Conservation (phyloP, 1,140 invertebrate genomes). For the Neelides sp. region DNA sequence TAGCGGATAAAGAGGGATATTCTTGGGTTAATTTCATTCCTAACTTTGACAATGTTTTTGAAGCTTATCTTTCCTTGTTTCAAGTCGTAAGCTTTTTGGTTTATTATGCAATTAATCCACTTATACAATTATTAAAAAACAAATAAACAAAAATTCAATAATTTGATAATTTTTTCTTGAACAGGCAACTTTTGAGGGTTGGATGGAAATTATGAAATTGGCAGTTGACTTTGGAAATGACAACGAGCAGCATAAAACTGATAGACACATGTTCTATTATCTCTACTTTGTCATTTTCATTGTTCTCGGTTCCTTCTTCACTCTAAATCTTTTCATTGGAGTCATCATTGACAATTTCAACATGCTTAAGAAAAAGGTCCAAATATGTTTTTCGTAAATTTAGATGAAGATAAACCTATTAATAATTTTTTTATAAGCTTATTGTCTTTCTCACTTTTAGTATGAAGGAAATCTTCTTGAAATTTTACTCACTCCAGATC, state of each 20-base stretch:
- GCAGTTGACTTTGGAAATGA: constrained; percentile 73
- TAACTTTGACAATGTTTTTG: constrained; percentile 78
- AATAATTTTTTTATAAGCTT: constrained; percentile 9
- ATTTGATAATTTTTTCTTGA: constrained; percentile 16
- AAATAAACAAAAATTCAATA: background rate
- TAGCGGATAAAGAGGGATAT: constrained; percentile 36
- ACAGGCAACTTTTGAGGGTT: constrained; percentile 74
- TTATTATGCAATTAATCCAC: background rate
- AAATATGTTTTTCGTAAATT: background rate
- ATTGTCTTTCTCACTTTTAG: constrained; percentile 53
- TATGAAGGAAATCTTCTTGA: constrained; percentile 91
- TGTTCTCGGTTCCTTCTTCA: constrained; percentile 80
- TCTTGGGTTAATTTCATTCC: constrained; percentile 82
- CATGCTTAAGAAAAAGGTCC: constrained; percentile 83
- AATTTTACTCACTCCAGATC: constrained; percentile 90
- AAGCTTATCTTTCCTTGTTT: constrained; percentile 74
- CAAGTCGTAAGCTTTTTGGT: constrained; percentile 52
- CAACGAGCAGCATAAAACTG: constrained; percentile 66
- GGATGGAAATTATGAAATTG: constrained; percentile 89
- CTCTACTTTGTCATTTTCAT: constrained; percentile 87
- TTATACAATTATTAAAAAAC: background rate
- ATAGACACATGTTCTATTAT: constrained; percentile 76
- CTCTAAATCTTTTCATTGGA: constrained; percentile 79
- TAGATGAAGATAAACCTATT: background rate
- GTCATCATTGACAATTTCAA: constrained; percentile 86